These are phyloP conservation scores for Frieseomelitta varia DNA, from an alignment of 1,140 invertebrate species.

Conservation along the genomic window DNA sequence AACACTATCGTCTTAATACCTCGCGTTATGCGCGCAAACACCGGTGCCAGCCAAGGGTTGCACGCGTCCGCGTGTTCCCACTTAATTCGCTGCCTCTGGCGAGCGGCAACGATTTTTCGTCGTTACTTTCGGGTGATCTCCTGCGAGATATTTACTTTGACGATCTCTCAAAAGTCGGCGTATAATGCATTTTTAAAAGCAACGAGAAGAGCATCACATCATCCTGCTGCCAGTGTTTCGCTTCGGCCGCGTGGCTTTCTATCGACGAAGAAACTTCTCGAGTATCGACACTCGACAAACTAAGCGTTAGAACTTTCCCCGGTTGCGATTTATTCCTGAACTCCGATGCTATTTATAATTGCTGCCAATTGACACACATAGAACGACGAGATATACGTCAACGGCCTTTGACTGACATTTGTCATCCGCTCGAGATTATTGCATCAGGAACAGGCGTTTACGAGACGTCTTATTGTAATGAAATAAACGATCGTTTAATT, in stretches of 20 bases:
- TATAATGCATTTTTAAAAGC: no score
- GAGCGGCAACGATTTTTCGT: not conserved
- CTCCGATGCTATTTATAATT: not conserved
- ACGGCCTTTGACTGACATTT: not conserved
- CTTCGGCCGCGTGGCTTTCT: no score
- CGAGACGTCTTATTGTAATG: not conserved
- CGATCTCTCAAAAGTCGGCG: no score
- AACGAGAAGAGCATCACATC: no score
- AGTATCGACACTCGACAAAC: not conserved
- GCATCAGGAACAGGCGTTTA: not conserved
- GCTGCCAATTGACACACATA: not conserved
- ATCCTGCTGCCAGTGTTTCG: no score
- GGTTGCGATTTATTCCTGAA: not conserved
- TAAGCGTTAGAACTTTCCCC: no score
- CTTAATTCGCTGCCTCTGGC: not conserved
- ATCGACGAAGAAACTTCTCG: not conserved
- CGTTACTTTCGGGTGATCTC: no score
- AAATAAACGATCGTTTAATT: slow-evolving; percentile 3
- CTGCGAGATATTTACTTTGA: no score
- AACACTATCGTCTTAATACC: slow-evolving; percentile 63
- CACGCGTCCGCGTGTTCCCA: not conserved
- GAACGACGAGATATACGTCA: not conserved
- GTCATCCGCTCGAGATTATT: not conserved
- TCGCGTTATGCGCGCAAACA: slow-evolving; percentile 47
- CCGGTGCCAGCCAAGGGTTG: not conserved